These are phyloP conservation scores for Bacillus rossius DNA, from an alignment of 1,140 invertebrate species.

Conservation along the genomic window DNA sequence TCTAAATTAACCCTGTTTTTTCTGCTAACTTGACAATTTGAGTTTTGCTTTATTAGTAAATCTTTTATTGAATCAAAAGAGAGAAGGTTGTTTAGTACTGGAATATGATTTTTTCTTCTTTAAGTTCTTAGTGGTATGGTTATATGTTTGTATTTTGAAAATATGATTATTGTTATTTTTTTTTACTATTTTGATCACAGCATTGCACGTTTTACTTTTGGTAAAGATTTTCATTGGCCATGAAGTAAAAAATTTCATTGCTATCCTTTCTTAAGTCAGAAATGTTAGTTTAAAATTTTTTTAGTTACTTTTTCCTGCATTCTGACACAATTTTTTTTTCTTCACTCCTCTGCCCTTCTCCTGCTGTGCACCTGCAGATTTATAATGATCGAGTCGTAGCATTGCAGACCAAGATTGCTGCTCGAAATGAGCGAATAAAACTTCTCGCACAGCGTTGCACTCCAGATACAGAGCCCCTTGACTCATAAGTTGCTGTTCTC, in stretches of 20 bases:
- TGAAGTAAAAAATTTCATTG: neutral
- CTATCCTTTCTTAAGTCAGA: neutral
- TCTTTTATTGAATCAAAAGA: too few relatives aligned
- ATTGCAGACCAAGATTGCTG: conserved; percentile 81
- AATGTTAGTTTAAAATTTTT: neutral
- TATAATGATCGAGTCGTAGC: conserved; percentile 78
- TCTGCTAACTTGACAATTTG: neutral
- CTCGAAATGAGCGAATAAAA: conserved; percentile 82
- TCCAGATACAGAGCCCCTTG: conserved; percentile 65
- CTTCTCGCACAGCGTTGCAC: conserved; percentile 76
- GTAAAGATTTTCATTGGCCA: too few relatives aligned
- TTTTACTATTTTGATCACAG: neutral
- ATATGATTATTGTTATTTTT: conserved; percentile 1
- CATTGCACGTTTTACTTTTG: neutral
- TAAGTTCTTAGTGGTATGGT: neutral
- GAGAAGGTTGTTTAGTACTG: neutral
- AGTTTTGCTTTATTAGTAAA: neutral
- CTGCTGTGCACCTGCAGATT: conserved; percentile 49
- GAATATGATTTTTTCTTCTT: neutral
- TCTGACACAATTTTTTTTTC: conserved; percentile 49
- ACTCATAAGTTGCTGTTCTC: conserved; percentile 20
- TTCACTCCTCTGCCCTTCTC: conserved; percentile 43
- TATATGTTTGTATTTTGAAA: conserved; percentile 3
- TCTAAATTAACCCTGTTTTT: neutral
- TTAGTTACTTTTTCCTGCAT: neutral